phyloP scores from a whole-genome alignment of 2,888 invertebrate species.

The Hedychridium roseum region DNA sequence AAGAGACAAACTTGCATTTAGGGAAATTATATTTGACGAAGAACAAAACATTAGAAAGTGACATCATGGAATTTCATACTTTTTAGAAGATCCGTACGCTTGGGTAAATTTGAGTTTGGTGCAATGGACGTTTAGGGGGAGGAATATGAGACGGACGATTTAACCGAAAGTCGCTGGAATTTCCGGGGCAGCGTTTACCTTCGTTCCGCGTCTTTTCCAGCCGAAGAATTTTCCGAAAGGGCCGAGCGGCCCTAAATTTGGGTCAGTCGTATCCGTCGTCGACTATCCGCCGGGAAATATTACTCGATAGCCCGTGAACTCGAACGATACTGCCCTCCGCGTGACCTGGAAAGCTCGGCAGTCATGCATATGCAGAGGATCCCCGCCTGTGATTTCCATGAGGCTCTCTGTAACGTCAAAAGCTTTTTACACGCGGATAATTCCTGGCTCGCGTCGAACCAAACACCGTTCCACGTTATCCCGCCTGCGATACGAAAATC shows the following conservation, averaged over 20 bases:
- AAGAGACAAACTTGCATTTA: too few relatives aligned
- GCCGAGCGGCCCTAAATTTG: too few relatives aligned
- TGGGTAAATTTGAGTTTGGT: too few relatives aligned
- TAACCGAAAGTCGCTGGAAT: too few relatives aligned
- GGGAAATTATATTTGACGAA: too few relatives aligned
- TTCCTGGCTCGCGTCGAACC: conserved; percentile 23
- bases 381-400: conserved; percentile 32
- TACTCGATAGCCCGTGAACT: conserved; percentile 26
- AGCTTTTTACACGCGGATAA: conserved; percentile 30
- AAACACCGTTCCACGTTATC: conserved; percentile 16
- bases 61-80: too few relatives aligned
- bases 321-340: conserved; percentile 26
- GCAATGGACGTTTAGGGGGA: too few relatives aligned
- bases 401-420: conserved; percentile 33
- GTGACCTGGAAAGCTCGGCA: conserved; percentile 32
- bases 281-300: conserved; percentile 17
- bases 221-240: conserved; percentile 8
- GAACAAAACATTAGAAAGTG: too few relatives aligned
- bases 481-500: conserved; percentile 20
- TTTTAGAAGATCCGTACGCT: too few relatives aligned
- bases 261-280: too few relatives aligned
- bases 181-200: too few relatives aligned
- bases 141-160: too few relatives aligned
- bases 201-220: conserved; percentile 1
- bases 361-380: conserved; percentile 36